A percentile compares a stretch with the other conserved stretches of the same genome.
Conservation (phyloP, 2,113 vertebrate species). For the Pycnonotus jocosus region DNA sequence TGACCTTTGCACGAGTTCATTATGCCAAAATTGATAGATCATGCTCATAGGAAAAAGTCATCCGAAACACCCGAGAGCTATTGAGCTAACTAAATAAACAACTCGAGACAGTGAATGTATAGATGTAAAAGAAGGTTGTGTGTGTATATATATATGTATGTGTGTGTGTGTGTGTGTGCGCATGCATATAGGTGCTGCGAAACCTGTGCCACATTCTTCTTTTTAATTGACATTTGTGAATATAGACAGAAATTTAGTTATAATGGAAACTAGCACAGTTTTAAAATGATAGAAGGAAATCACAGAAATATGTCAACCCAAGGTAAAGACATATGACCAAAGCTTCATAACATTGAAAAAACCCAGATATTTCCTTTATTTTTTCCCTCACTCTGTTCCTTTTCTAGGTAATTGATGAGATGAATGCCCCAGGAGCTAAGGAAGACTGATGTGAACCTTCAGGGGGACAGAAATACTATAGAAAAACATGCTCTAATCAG, state of each 20-base stretch:
- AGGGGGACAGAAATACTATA: neutral
- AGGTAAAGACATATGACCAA: neutral
- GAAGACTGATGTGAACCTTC: neutral
- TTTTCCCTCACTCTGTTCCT: neutral
- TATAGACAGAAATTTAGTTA: neutral
- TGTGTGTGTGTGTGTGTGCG: neutral
- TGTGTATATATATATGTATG: neutral
- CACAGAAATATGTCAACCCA: neutral
- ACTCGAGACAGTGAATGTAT: neutral
- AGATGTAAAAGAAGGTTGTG: neutral
- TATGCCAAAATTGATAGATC: slow-evolving; percentile 58
- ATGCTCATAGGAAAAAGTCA: neutral
- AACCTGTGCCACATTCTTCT: neutral
- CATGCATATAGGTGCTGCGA: neutral
- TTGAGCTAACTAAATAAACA: neutral
- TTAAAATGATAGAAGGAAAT: neutral
- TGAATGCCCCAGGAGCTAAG: neutral
- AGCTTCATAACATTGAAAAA: neutral
- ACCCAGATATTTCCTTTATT: neutral
- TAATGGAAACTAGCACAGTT: neutral
- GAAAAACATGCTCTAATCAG: neutral
- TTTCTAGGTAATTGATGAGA: neutral
- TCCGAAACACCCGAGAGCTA: neutral
- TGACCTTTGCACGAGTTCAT: slow-evolving; percentile 61
- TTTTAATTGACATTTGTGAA: neutral